phyloP scores from a whole-genome alignment of 2,888 invertebrate genomes.

The Molorchus minor region DNA sequence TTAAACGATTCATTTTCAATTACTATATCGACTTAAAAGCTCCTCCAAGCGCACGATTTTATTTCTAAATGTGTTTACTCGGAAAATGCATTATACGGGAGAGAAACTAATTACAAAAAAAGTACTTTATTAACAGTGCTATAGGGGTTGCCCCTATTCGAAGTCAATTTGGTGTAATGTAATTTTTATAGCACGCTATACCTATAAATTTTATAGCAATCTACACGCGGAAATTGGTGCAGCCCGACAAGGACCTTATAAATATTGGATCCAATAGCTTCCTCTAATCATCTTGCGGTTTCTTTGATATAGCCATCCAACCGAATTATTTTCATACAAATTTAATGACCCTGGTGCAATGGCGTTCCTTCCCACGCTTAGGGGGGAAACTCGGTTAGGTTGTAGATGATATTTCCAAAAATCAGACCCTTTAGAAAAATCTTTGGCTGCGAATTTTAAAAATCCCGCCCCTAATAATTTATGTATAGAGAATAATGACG shows the following conservation, averaged over 20 bases:
- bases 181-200: conserved; percentile 58
- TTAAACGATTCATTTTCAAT: too few relatives aligned
- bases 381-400: conserved; percentile 9
- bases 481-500: too few relatives aligned
- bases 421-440: too few relatives aligned
- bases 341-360: conserved; percentile 27
- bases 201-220: conserved; percentile 60
- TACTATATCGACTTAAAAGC: too few relatives aligned
- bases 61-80: background rate
- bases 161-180: conserved; percentile 60
- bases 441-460: too few relatives aligned
- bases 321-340: conserved; percentile 38
- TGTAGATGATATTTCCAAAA: too few relatives aligned
- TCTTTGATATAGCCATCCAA: conserved; percentile 35
- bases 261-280: conserved; percentile 53
- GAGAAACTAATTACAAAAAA: conserved; percentile 35
- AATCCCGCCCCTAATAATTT: too few relatives aligned
- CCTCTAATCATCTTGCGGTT: conserved; percentile 50
- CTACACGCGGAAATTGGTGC: conserved; percentile 57
- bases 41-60: too few relatives aligned
- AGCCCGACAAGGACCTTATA: conserved; percentile 55
- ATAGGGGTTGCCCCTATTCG: conserved; percentile 48
- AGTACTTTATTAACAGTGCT: conserved; percentile 33
- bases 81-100: background rate
- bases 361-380: background rate